Evolutionary conservation across 2,797 vertebrate species (phyloP).

Genomic region (Notamacropus eugenii): DNA sequence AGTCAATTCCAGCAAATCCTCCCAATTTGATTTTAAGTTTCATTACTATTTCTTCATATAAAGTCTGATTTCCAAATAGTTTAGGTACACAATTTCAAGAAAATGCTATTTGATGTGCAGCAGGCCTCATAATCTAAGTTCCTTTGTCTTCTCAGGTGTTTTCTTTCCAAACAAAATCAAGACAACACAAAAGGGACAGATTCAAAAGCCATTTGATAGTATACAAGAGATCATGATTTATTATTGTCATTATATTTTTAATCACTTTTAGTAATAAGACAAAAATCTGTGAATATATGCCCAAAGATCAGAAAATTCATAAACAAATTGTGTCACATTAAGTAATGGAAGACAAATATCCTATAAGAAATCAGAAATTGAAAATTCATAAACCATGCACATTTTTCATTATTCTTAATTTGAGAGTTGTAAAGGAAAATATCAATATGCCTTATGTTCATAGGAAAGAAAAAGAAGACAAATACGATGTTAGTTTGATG

Average conservation of each 20-base stretch:
- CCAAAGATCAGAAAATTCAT: not conserved
- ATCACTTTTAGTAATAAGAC: not conserved
- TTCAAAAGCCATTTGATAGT: not conserved
- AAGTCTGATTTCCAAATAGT: not conserved
- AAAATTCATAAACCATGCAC: not conserved
- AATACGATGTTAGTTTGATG: not conserved
- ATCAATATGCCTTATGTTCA: not conserved
- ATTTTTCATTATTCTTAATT: not conserved
- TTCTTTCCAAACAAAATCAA: not conserved
- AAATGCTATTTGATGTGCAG: not conserved
- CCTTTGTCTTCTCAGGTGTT: not conserved
- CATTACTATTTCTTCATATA: not conserved
- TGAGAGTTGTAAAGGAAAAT: not conserved
- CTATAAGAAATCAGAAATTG: not conserved
- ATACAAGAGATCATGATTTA: not conserved
- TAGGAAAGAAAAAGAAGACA: not conserved
- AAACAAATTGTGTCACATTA: not conserved
- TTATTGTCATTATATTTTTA: not conserved
- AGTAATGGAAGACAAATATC: not conserved
- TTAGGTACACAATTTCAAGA: not conserved
- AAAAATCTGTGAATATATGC: not conserved
- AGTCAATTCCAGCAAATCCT: not conserved
- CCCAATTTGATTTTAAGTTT: not conserved
- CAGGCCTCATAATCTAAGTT: not conserved
- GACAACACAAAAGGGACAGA: not conserved